Base-by-base conservation (phyloP, 2,113 vertebrate genomes). In the Sisor rabdophorus region DNA sequence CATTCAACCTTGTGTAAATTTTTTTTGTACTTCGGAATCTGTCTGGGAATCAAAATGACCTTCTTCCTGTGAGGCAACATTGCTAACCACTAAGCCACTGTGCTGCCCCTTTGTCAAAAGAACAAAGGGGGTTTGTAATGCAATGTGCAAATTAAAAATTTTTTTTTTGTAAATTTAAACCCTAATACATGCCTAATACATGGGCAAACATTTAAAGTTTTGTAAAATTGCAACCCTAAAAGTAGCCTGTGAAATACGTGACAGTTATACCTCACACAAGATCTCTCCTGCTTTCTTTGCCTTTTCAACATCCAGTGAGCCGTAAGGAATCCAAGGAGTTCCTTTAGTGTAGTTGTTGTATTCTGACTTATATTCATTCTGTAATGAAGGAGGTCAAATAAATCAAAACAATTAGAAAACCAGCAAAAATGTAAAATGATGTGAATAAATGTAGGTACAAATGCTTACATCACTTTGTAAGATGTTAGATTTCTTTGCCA, bases 331-430 rank as follows among this genome's bases (percentile, higher is more conserved):
- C 95, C 95, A 97, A 20, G 95, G 93, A 50, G 85, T 64, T 26
- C 95, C 95, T 78, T 95, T 96, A 81, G 92, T 92, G 80, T 87
- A 93, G 83, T 3, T 89, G 80, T 97, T 96, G 87, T 94, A 97
- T 22, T 97, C 95, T 7, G 92, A 85, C 85, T 92, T 95, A 86
- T 97, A 97, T 32, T 95, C 93, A 76, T 93, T 93, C 95, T 97
- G 79, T 79, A 80, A 52, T 72, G 50, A 20, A 28, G 76, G 70
- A 77, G 83, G 36, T 68, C 53, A 70, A 50, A 40, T 69, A 52
- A 11, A 3, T 56, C 58, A 64, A 10, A 1, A n/a, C n/a, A n/a
- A n/a, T n/a, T n/a, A n/a, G n/a, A 60, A 53, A 76, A 63, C 22
- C 15, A 67, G 17, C 47, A 36, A 56, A 16, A 59, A 47, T 44